Percentiles rank a stretch among this genome's conserved stretches.
Conservation (phyloP, 2,888 invertebrate species). For the Achlya flavicornis region DNA sequence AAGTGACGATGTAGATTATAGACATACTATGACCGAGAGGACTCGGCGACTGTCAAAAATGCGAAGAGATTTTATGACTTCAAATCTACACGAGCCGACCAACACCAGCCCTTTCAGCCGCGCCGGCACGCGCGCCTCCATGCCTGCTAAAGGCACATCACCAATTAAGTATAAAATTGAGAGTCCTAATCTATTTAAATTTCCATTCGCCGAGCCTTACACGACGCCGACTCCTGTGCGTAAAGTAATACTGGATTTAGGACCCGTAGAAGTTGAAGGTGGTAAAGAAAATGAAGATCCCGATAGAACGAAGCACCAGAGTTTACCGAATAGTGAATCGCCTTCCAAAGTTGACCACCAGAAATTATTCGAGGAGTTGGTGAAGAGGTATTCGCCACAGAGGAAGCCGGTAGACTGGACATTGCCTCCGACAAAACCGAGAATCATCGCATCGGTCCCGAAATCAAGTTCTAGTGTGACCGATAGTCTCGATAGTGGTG, state of each 20-base stretch:
- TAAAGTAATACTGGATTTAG: slow-evolving; percentile 64
- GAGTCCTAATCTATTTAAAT: slow-evolving; percentile 77
- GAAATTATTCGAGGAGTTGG: slow-evolving; percentile 73
- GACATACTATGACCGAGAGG: slow-evolving; percentile 73
- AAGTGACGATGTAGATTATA: slow-evolving; percentile 75
- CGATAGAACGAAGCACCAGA: slow-evolving; percentile 56
- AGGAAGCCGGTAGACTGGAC: slow-evolving; percentile 77
- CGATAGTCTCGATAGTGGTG: slow-evolving; percentile 57
- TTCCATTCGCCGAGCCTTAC: slow-evolving; percentile 79
- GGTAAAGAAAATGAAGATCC: slow-evolving; percentile 71
- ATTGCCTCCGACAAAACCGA: slow-evolving; percentile 74
- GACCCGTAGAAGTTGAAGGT: slow-evolving; percentile 53
- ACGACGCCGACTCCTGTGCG: slow-evolving; percentile 74
- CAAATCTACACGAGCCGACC: slow-evolving; percentile 74
- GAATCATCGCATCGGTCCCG: slow-evolving; percentile 73
- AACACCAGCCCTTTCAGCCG: slow-evolving; percentile 60
- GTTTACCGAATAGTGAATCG: slow-evolving; percentile 56
- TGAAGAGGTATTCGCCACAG: slow-evolving; percentile 77
- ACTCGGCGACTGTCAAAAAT: slow-evolving; percentile 74
- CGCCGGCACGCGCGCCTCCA: slow-evolving; percentile 67
- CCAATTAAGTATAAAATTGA: slow-evolving; percentile 73
- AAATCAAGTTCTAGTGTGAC: slow-evolving; percentile 67
- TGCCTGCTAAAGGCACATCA: slow-evolving; percentile 63
- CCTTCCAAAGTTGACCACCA: slow-evolving; percentile 69
- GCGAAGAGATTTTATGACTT: slow-evolving; percentile 73